Conservation (phyloP, 2,797 vertebrate genomes). For the Macroramphosus scolopax region DNA sequence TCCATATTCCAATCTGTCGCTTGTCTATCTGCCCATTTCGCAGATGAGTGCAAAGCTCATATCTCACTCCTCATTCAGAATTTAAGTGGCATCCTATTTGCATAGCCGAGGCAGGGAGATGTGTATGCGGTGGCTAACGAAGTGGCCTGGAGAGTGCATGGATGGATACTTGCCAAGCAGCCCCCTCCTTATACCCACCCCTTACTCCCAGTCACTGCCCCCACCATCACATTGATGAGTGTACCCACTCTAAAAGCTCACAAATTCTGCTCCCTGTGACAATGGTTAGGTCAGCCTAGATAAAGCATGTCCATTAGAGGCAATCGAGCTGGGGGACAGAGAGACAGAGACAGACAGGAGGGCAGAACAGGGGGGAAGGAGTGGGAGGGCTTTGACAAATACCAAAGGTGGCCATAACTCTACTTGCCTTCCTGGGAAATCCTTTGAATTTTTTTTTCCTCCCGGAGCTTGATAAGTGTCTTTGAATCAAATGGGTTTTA, state of each 20-base stretch:
- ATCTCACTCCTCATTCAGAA: conserved; percentile 63
- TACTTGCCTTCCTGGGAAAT: conserved; percentile 64
- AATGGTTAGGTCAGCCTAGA: conserved; percentile 82
- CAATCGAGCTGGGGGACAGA: conserved; percentile 56
- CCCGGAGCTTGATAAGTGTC: conserved; percentile 60
- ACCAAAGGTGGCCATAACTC: conserved; percentile 74
- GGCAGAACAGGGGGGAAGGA: conserved; percentile 42
- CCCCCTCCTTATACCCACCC: conserved; percentile 28
- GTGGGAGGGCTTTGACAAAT: conserved; percentile 62
- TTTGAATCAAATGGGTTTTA: conserved; percentile 76
- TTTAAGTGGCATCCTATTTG: conserved; percentile 69
- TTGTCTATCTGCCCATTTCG: conserved; percentile 22
- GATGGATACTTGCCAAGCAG: conserved; percentile 74
- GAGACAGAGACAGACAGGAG: conserved; percentile 65
- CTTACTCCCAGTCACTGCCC: conserved; percentile 37
- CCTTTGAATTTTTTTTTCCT: conserved; percentile 47
- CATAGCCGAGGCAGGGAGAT: conserved; percentile 53
- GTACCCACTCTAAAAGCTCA: conserved; percentile 80
- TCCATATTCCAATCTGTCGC: not conserved
- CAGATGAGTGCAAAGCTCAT: conserved; percentile 55
- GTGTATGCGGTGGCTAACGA: conserved; percentile 53
- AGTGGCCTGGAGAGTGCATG: conserved; percentile 74
- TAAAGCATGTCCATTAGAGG: conserved; percentile 85
- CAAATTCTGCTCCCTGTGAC: conserved; percentile 81
- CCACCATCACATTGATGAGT: conserved; percentile 54